Conservation (phyloP, 92 coral and sea anemone genomes). For the Chrysogorgia sp. region DNA sequence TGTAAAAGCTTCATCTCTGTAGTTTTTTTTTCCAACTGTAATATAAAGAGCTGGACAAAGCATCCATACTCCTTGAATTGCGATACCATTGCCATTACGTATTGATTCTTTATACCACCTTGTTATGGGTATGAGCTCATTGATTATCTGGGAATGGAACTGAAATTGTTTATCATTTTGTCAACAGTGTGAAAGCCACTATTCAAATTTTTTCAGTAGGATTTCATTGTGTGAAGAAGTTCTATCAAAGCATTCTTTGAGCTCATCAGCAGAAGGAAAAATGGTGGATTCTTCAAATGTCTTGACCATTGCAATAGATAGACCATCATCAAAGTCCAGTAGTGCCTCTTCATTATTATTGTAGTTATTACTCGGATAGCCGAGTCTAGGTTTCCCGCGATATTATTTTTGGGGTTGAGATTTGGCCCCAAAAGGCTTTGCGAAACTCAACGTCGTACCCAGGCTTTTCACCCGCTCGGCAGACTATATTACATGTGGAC, state of each 20-base stretch:
- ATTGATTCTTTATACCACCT: slow-evolving; percentile 61
- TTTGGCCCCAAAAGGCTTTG: no score
- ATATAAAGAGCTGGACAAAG: slow-evolving; percentile 6
- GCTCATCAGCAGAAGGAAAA: slow-evolving; percentile 38
- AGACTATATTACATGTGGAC: no score
- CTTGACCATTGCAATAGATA: slow-evolving; percentile 52
- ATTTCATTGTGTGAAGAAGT: slow-evolving; percentile 44
- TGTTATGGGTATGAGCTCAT: slow-evolving; percentile 56
- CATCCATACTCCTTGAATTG: slow-evolving; percentile 54
- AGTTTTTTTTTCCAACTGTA: slow-evolving; percentile 13
- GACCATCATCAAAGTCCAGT: slow-evolving; percentile 55
- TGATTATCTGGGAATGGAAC: slow-evolving; percentile 44
- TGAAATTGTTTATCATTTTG: slow-evolving; percentile 27
- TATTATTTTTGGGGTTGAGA: no score
- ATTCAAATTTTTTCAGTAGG: slow-evolving; percentile 20
- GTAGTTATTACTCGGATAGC: slow-evolving; percentile 42
- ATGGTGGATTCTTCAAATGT: slow-evolving; percentile 39
- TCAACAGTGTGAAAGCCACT: slow-evolving; percentile 26
- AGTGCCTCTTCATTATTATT: slow-evolving; percentile 41
- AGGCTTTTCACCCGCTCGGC: no score
- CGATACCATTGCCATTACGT: slow-evolving; percentile 57
- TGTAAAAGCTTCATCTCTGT: slow-evolving; percentile 26
- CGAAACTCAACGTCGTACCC: no score
- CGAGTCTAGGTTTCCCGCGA: no score
- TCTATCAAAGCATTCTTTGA: slow-evolving; percentile 23